Evolutionary conservation across 2,113 vertebrate species (phyloP), one percentile per base, ranked within the genome.

Genomic region (Thunnus thynnus): DNA sequence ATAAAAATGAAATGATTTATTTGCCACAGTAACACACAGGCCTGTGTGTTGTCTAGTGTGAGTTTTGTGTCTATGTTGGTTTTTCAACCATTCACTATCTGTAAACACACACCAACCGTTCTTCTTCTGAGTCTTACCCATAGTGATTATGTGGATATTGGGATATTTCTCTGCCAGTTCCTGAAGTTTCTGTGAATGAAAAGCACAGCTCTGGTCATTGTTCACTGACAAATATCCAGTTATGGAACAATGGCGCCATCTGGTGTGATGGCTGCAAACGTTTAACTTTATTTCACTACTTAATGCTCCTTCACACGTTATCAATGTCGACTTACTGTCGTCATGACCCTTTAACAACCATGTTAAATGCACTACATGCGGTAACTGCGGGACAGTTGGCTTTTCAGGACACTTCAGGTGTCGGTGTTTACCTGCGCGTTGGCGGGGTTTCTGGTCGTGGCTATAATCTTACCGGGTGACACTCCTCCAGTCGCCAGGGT

Each of bases 391-490:
- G 5, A 10, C 0, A 16, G 30, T 27, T 27, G 25, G 36, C 72
- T 48, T 47, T 2, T 20, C 6, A 36, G 1, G 36, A 41, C 36
- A 41, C 36, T 1, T 14, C 3, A 44, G 0, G 14, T 36, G 11
- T 20, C 47, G 11, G 11, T 50, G 8, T 64, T 90, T 91, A 96
- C 96, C 94, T 94, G 90, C 0, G 95, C 90, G 51, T 76, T 73
- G n/a, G 61, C 84, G 1, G 93, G 91, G 77, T 91, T 76, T 0
- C 95, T 83, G 22, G 88, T 89, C 9, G 96, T 92, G 14, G 95
- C 95, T 5, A 96, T 93, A 9, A 96, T 95, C 60, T 92, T 84
- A 0, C 92, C 93, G 10, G 95, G 95, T 27, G 87, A 83, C 17
- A 87, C 92, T 3, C 4, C 72, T 78, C 91, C 89, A 14, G 56